phyloP scores from a whole-genome alignment of 2,113 vertebrate species.

The Sula dactylatra region DNA sequence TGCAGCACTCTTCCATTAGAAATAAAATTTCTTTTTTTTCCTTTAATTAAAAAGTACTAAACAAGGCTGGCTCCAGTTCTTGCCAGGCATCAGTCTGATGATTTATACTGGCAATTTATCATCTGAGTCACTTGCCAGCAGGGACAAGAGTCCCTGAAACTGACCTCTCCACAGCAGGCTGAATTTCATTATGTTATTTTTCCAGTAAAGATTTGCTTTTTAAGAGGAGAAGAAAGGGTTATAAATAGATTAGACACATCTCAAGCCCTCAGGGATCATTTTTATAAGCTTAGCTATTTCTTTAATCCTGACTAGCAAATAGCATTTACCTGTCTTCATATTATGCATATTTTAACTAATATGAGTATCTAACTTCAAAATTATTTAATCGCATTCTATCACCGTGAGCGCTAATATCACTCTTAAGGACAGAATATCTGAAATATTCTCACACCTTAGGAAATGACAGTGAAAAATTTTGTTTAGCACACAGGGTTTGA shows the following conservation, averaged over 20 bases:
- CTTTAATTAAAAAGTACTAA: slow-evolving; percentile 53
- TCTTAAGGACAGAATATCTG: neutral
- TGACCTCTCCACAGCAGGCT: slow-evolving; percentile 16
- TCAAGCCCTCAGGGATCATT: neutral
- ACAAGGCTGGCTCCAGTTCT: neutral
- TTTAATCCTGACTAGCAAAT: neutral
- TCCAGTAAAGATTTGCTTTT: neutral
- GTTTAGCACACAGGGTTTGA: neutral
- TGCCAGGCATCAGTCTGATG: slow-evolving; percentile 34
- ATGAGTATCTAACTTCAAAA: neutral
- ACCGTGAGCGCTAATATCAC: neutral
- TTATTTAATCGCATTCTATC: neutral
- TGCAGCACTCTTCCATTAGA: neutral
- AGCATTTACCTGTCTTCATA: neutral
- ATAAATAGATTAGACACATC: neutral
- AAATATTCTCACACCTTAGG: neutral
- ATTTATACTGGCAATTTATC: slow-evolving; percentile 45
- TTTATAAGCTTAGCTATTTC: neutral
- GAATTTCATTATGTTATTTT: slow-evolving; percentile 23
- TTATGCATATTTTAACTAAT: neutral
- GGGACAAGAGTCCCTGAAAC: slow-evolving; percentile 32
- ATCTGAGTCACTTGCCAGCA: slow-evolving; percentile 34
- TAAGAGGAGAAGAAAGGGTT: neutral
- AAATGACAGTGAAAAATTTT: neutral
- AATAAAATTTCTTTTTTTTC: neutral